These are phyloP conservation scores for Callionymus lyra DNA, from an alignment of 2,113 vertebrate genomes.

Conservation along the genomic window DNA sequence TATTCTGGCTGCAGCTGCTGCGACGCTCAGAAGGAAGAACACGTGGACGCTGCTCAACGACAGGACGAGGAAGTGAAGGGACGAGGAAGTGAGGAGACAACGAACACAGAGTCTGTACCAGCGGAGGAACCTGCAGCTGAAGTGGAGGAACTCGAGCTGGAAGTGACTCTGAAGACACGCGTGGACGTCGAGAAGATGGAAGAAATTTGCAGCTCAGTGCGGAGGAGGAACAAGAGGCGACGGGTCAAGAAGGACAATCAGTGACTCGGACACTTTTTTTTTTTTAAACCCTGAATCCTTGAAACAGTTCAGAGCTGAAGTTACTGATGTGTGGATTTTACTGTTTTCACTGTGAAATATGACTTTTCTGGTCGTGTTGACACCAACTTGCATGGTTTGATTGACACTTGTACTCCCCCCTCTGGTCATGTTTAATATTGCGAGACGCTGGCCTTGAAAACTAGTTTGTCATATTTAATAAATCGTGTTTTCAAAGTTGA, in stretches of 20 bases:
- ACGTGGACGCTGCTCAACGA: too few relatives aligned
- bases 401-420: too few relatives aligned
- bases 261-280: constrained; percentile 22
- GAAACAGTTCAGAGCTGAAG: too few relatives aligned
- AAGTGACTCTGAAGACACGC: constrained; percentile 18
- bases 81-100: background rate
- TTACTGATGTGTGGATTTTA: too few relatives aligned
- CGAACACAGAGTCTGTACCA: background rate
- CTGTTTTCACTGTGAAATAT: too few relatives aligned
- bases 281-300: too few relatives aligned
- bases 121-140: constrained; percentile 18
- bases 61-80: constrained; percentile 11
- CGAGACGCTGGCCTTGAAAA: too few relatives aligned
- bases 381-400: too few relatives aligned
- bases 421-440: too few relatives aligned
- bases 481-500: too few relatives aligned
- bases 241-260: constrained; percentile 27
- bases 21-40: constrained; percentile 6
- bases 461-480: too few relatives aligned
- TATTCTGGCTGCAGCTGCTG: constrained; percentile 49
- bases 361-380: too few relatives aligned
- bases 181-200: constrained; percentile 36
- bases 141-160: constrained; percentile 43
- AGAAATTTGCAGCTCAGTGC: constrained; percentile 36
- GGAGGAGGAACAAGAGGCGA: constrained; percentile 67